phyloP scores from a whole-genome alignment of 2,113 vertebrate species.

The Chiloscyllium plagiosum region DNA sequence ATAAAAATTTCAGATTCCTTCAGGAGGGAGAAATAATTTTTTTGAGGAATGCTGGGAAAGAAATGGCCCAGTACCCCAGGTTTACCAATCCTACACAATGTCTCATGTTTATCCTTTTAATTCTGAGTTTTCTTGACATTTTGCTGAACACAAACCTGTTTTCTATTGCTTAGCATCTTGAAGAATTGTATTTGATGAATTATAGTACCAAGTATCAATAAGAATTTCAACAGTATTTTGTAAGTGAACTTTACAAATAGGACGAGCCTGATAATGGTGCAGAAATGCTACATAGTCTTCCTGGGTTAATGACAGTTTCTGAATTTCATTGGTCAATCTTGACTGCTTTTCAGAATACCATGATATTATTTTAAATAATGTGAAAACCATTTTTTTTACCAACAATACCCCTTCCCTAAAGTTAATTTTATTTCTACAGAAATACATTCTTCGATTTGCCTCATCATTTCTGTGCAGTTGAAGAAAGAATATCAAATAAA shows the following conservation, averaged over 20 bases:
- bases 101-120: background rate
- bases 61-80: background rate
- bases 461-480: background rate
- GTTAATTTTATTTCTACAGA: background rate
- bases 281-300: background rate
- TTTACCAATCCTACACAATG: background rate
- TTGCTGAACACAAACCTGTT: conserved; percentile 15
- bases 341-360: background rate
- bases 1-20: background rate
- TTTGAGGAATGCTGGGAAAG: conserved; percentile 2
- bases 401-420: background rate
- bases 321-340: background rate
- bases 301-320: conserved; percentile 4
- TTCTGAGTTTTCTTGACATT: conserved; percentile 22
- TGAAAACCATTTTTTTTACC: background rate
- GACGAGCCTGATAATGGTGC: background rate
- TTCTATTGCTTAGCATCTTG: background rate
- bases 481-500: background rate
- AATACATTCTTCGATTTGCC: background rate
- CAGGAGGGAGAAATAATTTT: background rate
- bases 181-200: background rate
- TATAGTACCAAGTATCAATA: background rate
- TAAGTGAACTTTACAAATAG: background rate
- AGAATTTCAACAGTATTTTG: conserved; percentile 1
- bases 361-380: background rate